Conservation (phyloP, 2,888 invertebrate genomes). For the Xestoiulus laeticollis region DNA sequence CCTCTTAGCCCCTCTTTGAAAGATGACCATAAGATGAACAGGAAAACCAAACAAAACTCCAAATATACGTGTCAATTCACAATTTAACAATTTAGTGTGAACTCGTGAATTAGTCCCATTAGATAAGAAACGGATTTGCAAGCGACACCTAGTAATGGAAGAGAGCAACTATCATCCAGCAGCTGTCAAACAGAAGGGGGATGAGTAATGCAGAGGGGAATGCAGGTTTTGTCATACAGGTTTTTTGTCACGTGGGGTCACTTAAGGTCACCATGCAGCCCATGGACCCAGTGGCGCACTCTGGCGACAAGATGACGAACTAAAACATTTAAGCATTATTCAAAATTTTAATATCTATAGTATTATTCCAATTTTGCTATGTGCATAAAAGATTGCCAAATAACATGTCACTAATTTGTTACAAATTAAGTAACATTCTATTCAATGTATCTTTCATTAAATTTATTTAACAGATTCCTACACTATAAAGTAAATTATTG, state of each 20-base stretch:
- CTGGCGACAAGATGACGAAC: neutral
- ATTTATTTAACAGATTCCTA: too few species aligned
- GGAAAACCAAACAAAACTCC: neutral
- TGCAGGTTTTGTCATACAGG: neutral
- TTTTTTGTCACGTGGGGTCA: slow-evolving; percentile 23
- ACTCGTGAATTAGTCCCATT: neutral
- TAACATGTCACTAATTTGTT: too few species aligned
- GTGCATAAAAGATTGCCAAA: too few species aligned
- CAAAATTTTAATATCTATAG: too few species aligned
- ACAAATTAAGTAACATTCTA: too few species aligned
- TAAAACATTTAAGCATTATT: too few species aligned
- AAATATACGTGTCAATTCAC: neutral
- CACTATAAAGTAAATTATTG: too few species aligned
- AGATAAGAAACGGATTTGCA: neutral
- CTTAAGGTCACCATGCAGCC: neutral
- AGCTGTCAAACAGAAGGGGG: neutral
- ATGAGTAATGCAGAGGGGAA: neutral
- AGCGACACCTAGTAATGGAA: neutral
- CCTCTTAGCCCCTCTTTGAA: neutral
- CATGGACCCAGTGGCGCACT: neutral
- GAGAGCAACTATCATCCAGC: neutral
- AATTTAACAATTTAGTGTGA: neutral
- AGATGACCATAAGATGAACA: neutral
- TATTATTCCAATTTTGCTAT: too few species aligned
- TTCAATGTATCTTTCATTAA: too few species aligned